Evolutionary conservation across 2,797 vertebrate species (phyloP).

Genomic region (Arctocebus calabarensis): DNA sequence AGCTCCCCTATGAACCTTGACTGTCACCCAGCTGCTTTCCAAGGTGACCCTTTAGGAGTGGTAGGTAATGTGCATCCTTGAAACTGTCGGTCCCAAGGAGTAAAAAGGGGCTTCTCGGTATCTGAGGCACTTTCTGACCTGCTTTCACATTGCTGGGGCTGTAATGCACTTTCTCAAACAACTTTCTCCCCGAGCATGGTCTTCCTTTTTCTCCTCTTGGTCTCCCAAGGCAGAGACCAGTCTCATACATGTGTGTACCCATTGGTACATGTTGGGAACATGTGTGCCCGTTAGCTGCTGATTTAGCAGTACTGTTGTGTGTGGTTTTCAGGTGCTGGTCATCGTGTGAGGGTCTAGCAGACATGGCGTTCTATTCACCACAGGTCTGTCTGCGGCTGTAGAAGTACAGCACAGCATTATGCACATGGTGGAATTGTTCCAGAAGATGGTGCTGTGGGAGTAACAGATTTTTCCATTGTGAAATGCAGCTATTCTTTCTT

Average conservation of each 20-base stretch:
- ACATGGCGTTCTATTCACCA: rapidly evolving
- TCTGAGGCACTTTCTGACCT: neutral
- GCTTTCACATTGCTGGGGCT: neutral
- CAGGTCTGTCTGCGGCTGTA: neutral
- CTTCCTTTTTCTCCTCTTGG: neutral
- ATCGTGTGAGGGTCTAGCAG: neutral
- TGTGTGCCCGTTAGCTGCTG: rapidly evolving
- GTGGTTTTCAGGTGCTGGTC: neutral
- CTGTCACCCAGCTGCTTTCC: neutral
- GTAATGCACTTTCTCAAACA: neutral
- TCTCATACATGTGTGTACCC: rapidly evolving
- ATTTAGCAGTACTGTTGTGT: neutral
- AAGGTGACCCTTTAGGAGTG: neutral
- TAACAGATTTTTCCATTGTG: neutral
- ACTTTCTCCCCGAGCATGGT: neutral
- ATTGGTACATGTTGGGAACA: too few species aligned
- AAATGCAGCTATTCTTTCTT: neutral
- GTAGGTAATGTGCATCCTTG: neutral
- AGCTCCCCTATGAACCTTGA: neutral
- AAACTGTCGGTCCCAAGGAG: neutral
- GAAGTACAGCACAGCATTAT: neutral
- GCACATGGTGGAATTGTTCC: neutral
- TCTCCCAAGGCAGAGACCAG: neutral
- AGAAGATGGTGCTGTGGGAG: neutral
- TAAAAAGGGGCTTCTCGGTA: neutral